Conservation (phyloP, 2,888 invertebrate genomes). For the Idaea aversata region DNA sequence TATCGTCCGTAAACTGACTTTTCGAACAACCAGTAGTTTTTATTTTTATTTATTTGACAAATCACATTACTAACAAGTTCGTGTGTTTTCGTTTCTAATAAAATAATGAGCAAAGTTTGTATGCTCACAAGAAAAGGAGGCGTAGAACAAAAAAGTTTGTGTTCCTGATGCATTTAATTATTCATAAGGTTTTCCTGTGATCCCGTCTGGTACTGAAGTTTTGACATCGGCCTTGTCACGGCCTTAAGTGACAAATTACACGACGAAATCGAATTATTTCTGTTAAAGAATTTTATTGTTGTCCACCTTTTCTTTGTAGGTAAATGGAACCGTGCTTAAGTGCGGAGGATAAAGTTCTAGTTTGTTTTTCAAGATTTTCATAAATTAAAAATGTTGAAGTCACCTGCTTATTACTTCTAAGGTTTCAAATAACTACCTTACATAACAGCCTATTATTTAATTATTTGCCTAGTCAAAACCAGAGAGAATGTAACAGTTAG, state of each 20-base stretch:
- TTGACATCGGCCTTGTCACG: constrained; percentile 57
- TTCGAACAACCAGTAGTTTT: too few species aligned
- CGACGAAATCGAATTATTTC: constrained; percentile 44
- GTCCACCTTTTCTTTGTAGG: constrained; percentile 12
- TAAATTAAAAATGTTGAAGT: too few species aligned
- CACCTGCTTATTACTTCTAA: neutral
- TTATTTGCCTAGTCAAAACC: too few species aligned
- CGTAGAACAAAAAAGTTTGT: constrained; percentile 56
- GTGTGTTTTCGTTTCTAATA: neutral
- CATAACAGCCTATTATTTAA: too few species aligned
- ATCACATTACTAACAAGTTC: neutral
- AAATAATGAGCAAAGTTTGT: constrained; percentile 46
- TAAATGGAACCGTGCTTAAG: neutral
- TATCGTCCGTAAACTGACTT: too few species aligned
- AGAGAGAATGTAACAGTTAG: too few species aligned
- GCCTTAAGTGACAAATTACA: constrained; percentile 72
- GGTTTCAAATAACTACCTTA: neutral
- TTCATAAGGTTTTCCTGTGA: constrained; percentile 71
- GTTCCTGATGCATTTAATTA: constrained; percentile 66
- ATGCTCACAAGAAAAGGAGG: constrained; percentile 41
- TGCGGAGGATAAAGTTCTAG: neutral
- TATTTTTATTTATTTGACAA: neutral
- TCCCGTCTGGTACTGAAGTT: constrained; percentile 56
- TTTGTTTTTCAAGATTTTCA: neutral
- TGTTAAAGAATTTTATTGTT: constrained; percentile 21